Conservation (phyloP, 2,888 invertebrate genomes). For the Helleia helle region DNA sequence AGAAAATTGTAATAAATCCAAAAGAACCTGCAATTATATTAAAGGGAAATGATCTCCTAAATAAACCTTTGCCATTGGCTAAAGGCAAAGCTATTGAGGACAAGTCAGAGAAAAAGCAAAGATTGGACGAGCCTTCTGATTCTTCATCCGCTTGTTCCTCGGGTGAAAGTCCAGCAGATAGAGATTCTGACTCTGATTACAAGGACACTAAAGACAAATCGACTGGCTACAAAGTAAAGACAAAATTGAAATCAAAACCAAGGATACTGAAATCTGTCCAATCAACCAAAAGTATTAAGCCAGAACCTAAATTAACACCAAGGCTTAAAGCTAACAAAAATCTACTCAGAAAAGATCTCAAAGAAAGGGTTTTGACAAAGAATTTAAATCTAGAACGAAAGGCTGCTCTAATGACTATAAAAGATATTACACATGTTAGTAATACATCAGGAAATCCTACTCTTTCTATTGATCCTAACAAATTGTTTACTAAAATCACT, state of each 20-base stretch:
- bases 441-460: slow-evolving; percentile 19
- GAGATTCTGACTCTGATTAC: slow-evolving; percentile 77
- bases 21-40: slow-evolving; percentile 44
- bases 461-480: slow-evolving; percentile 35
- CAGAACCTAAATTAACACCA: slow-evolving; percentile 42
- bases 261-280: slow-evolving; percentile 46
- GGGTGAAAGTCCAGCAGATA: slow-evolving; percentile 73
- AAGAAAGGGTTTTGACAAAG: slow-evolving; percentile 49
- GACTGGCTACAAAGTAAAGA: slow-evolving; percentile 12
- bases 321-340: slow-evolving; percentile 44
- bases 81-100: slow-evolving; percentile 43
- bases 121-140: slow-evolving; percentile 66
- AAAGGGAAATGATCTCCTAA: slow-evolving; percentile 55
- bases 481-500: slow-evolving; percentile 57
- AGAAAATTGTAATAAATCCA: slow-evolving; percentile 53
- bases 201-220: slow-evolving; percentile 59
- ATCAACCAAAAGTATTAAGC: slow-evolving; percentile 34
- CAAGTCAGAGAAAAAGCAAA: slow-evolving; percentile 36
- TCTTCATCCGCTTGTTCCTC: slow-evolving; percentile 62
- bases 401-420: slow-evolving; percentile 23
- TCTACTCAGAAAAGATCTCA: slow-evolving; percentile 44
- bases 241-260: slow-evolving; percentile 34
- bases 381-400: slow-evolving; percentile 35
- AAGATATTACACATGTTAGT: slow-evolving; percentile 36
- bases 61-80: slow-evolving; percentile 43